Conservation (phyloP, 2,797 vertebrate species). For the Hoplostethus mediterraneus region DNA sequence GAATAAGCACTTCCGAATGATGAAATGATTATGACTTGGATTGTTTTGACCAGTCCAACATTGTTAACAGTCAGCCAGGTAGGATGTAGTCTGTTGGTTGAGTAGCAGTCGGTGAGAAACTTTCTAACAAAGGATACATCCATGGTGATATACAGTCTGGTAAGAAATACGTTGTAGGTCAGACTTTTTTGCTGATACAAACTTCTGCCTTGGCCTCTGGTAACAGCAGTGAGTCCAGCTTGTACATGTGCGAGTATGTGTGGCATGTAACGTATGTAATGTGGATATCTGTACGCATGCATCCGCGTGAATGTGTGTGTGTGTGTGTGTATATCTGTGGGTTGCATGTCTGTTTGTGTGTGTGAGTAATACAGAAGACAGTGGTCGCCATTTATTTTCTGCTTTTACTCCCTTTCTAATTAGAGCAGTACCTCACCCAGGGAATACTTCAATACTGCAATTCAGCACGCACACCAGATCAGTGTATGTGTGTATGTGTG, state of each 20-base stretch:
- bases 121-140: not conserved
- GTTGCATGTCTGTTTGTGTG: not conserved
- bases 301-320: not conserved
- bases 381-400: conserved; percentile 43
- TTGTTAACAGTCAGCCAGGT: too few relatives aligned
- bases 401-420: conserved; percentile 45
- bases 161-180: conserved; percentile 13
- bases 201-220: conserved; percentile 7
- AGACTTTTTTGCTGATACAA: conserved; percentile 34
- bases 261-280: conserved; percentile 4
- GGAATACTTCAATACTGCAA: conserved; percentile 43
- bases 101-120: too few relatives aligned
- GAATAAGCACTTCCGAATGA: too few relatives aligned
- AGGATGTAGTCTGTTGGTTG: too few relatives aligned
- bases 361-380: conserved; percentile 22
- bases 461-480: conserved; percentile 15
- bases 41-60: too few relatives aligned
- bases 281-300: conserved; percentile 3
- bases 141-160: not conserved
- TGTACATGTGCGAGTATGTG: not conserved
- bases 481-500: not conserved
- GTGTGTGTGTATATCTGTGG: not conserved
- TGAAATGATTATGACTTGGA: too few relatives aligned
- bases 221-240: not conserved
- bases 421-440: conserved; percentile 39